Percentiles rank a stretch among this genome's conserved stretches.
These are phyloP conservation scores for Naso thynnoides DNA, from an alignment of 2,797 vertebrate species.

Conservation along the genomic window DNA sequence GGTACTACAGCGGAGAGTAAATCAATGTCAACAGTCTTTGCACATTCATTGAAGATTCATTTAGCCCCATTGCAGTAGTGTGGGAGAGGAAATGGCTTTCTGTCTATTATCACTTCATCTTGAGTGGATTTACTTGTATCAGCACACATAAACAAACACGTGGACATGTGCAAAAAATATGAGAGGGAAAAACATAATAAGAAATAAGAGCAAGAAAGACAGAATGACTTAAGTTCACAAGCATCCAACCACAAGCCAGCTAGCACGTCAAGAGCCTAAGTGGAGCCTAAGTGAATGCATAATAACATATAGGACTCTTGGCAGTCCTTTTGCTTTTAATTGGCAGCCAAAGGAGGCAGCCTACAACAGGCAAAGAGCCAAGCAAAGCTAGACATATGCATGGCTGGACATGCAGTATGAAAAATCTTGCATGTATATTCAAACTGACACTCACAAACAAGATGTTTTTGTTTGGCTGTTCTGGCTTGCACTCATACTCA, in stretches of 20 bases:
- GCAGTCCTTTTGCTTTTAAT: conserved; percentile 54
- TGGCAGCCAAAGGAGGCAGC: conserved; percentile 56
- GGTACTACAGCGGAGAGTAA: conserved; percentile 36
- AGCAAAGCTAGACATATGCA: conserved; percentile 47
- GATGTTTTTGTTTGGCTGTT: background rate
- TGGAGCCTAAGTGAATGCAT: conserved; percentile 45
- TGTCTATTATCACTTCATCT: conserved; percentile 48
- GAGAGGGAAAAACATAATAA: background rate
- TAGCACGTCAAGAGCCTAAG: conserved; percentile 26
- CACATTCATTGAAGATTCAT: conserved; percentile 68
- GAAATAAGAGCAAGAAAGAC: background rate
- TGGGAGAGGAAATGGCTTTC: conserved; percentile 53
- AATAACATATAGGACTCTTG: conserved; percentile 48
- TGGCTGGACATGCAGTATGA: conserved; percentile 39
- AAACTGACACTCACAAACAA: background rate
- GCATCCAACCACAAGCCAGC: conserved; percentile 13
- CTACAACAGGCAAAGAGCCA: conserved; percentile 53
- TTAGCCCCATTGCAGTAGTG: conserved; percentile 55
- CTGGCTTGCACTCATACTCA: background rate
- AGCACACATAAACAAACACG: background rate
- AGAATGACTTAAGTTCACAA: no score
- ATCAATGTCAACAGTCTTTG: conserved; percentile 70
- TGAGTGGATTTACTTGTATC: conserved; percentile 50
- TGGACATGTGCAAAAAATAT: no score
- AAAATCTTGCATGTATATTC: conserved; percentile 22